phyloP scores from a whole-genome alignment of 2,113 vertebrate species.

The Phaethornis superciliosus region DNA sequence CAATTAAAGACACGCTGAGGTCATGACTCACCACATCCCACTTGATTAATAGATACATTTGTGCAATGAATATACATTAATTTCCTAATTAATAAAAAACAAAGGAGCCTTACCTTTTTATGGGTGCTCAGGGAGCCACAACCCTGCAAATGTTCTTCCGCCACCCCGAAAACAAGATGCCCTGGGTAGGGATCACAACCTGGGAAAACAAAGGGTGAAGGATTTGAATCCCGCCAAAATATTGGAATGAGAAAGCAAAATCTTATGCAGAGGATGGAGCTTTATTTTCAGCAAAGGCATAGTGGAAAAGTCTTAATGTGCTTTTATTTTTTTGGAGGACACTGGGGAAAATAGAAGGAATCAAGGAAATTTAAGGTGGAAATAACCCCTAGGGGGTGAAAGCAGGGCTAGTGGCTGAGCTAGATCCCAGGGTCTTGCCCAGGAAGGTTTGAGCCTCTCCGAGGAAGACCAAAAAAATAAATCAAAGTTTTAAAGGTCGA shows the following conservation, averaged over 20 bases:
- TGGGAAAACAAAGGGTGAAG: conserved; percentile 3
- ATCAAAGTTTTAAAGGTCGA: background rate
- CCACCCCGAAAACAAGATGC: background rate
- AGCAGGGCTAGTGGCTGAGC: background rate
- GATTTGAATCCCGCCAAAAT: background rate
- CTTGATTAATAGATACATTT: background rate
- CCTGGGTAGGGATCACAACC: conserved; percentile 1
- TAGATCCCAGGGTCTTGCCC: background rate
- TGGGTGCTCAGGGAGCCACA: conserved; percentile 39
- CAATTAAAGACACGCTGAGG: background rate
- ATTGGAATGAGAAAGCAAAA: background rate
- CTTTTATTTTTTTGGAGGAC: background rate
- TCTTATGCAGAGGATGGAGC: background rate
- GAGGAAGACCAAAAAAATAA: background rate
- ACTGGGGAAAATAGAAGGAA: background rate
- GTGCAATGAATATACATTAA: background rate
- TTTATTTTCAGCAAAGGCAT: background rate
- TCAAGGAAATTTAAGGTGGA: background rate
- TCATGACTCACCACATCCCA: background rate
- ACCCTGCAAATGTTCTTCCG: conserved; percentile 22
- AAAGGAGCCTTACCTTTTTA: conserved; percentile 60
- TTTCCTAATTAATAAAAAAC: background rate
- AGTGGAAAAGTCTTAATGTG: background rate
- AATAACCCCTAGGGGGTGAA: background rate
- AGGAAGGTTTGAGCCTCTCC: background rate